Evolutionary conservation across 1,140 invertebrate genomes (phyloP), one percentile per base, ranked within the genome.

Genomic region (Philaenus spumarius): DNA sequence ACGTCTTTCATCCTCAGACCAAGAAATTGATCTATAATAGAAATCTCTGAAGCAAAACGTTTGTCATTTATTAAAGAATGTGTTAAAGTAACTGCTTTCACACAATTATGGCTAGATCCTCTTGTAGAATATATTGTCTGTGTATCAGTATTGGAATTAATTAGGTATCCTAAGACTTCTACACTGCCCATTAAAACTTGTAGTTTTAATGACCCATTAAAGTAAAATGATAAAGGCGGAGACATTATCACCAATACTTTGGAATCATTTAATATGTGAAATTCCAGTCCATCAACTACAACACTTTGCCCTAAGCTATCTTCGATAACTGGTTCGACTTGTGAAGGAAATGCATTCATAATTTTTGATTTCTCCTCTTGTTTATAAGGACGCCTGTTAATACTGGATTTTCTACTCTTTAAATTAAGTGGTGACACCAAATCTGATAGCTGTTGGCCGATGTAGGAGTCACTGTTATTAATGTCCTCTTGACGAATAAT

Each of bases 81-180:
- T 39, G 15, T 2, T 39, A 17, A 30, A 4, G 26, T 30, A 4
- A 47, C 20, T 3, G 55, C 34, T 57, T 34, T 47, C 14, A 57
- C 9, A 35, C 19, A 48, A 34, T 47, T 30, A 22, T 48, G 43
- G 23, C 39, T 34, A 6, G 55, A 48, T 20, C 57, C 57, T 34
- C 26, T 20, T 17, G 39, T 19, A 14, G 57, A 59, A 30, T 24
- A 59, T 43, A 59, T 24, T 23, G 39, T 14, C 24, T 20, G n/a
- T 20, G 2, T 42, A 23, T 45, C 37, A 48, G 12, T 53, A 3
- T 24, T 2, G 1, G 15, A 23, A 19, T 51, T n/a, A 9, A 53
- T 22, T n/a, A 40, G 14, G 23, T 52, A 59, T 2, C 57, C 57
- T 4, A 59, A 42, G 6, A 59, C 19, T 43, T 59, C 57, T 42